A percentile compares a stretch with the other conserved stretches of the same genome.
These are phyloP conservation scores for Caerostris extrusa DNA, from an alignment of 1,140 invertebrate species.

Conservation along the genomic window DNA sequence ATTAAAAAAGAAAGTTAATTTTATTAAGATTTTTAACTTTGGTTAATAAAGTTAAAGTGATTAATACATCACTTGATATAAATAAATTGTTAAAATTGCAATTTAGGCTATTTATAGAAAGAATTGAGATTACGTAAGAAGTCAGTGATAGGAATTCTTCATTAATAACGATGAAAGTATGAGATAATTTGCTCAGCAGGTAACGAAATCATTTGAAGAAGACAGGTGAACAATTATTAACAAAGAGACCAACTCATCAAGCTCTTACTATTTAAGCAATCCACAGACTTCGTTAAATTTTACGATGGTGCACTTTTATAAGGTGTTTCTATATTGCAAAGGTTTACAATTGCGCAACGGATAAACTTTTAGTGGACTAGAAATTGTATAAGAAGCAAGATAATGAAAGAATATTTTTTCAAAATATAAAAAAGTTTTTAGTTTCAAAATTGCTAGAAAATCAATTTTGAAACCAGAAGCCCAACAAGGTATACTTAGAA, in stretches of 20 bases:
- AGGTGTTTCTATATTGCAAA: slow-evolving; percentile 39
- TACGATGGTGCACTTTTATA: not conserved
- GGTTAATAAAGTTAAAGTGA: too few relatives aligned
- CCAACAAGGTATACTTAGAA: too few relatives aligned
- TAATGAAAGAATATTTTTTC: not conserved
- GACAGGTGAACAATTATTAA: slow-evolving; percentile 33
- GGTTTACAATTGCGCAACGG: not conserved
- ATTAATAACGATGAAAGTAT: not conserved
- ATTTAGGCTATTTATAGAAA: not conserved
- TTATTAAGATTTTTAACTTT: too few relatives aligned
- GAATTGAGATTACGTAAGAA: not conserved
- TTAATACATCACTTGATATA: not conserved
- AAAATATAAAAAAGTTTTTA: too few relatives aligned
- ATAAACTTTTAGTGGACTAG: not conserved
- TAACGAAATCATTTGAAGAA: slow-evolving; percentile 1
- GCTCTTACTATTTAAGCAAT: not conserved
- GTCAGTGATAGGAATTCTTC: not conserved
- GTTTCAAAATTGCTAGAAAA: too few relatives aligned
- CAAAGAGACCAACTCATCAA: not conserved
- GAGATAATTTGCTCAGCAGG: not conserved
- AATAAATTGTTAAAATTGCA: not conserved
- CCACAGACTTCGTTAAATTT: slow-evolving; percentile 54
- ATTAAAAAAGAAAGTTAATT: too few relatives aligned
- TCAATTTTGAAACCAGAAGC: too few relatives aligned
- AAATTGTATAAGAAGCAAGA: not conserved